Evolutionary conservation across 2,113 vertebrate species (phyloP).

Genomic region (Cinclus cinclus): DNA sequence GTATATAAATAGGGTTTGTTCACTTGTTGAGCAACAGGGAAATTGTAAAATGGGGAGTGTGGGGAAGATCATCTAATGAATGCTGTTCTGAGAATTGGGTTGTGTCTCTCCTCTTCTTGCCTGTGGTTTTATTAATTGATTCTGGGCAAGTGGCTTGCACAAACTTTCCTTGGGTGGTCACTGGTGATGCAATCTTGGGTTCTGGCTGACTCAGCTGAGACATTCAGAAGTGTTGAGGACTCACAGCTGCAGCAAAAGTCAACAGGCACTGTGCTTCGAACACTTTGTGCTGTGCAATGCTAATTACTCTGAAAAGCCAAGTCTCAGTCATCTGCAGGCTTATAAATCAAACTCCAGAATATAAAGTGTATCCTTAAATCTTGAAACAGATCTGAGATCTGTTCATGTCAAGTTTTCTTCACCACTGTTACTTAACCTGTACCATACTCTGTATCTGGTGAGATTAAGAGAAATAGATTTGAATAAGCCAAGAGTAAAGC

Average conservation of each 20-base stretch:
- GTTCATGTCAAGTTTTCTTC: background rate
- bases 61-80: background rate
- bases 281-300: background rate
- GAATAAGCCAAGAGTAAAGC: background rate
- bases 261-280: background rate
- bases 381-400: background rate
- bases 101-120: background rate
- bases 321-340: background rate
- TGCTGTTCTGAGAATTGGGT: background rate
- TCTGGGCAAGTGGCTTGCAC: background rate
- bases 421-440: background rate
- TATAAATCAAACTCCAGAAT: background rate
- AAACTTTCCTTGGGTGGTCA: constrained; percentile 30
- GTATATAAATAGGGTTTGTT: background rate
- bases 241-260: constrained; percentile 43
- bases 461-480: background rate
- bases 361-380: background rate
- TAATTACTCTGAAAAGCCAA: background rate
- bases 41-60: background rate
- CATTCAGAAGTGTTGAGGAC: background rate
- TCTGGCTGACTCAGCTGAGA: constrained; percentile 33
- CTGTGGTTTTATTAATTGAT: background rate
- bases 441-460: background rate
- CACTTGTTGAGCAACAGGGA: background rate
- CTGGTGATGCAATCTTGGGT: background rate